Conservation (phyloP, 2,113 vertebrate species). For the Nestor notabilis region DNA sequence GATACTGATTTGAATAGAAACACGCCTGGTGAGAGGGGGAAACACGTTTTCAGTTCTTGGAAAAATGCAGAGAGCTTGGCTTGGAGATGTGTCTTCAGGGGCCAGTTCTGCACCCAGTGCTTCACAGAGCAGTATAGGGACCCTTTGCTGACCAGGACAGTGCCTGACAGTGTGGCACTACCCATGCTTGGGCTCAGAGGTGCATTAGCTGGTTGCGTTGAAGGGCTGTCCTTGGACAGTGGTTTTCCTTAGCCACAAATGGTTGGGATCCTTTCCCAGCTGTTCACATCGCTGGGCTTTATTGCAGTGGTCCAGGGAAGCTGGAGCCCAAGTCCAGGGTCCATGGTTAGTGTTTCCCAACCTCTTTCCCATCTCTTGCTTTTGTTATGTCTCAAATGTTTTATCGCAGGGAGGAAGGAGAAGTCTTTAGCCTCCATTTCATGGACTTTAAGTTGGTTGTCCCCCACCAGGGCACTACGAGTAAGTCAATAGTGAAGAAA, state of each 20-base stretch:
- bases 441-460: neutral
- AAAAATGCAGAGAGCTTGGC: neutral
- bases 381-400: neutral
- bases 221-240: neutral
- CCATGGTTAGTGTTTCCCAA: neutral
- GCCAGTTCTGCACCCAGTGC: neutral
- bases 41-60: neutral
- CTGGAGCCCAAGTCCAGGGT: neutral
- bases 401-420: neutral
- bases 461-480: rapidly evolving
- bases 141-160: neutral
- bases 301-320: neutral
- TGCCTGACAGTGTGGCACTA: rapidly evolving
- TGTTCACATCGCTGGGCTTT: neutral
- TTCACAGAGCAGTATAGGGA: neutral
- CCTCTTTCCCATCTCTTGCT: neutral
- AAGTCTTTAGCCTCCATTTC: neutral
- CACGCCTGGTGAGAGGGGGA: neutral
- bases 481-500: neutral
- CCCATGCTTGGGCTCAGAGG: rapidly evolving
- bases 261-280: neutral
- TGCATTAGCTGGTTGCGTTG: rapidly evolving
- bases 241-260: neutral
- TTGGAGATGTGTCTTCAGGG: neutral
- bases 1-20: conserved; percentile 52